Percentiles rank a stretch among this genome's conserved stretches.
phyloP scores from a whole-genome alignment of 2,113 vertebrate genomes.

The Cervus canadensis region DNA sequence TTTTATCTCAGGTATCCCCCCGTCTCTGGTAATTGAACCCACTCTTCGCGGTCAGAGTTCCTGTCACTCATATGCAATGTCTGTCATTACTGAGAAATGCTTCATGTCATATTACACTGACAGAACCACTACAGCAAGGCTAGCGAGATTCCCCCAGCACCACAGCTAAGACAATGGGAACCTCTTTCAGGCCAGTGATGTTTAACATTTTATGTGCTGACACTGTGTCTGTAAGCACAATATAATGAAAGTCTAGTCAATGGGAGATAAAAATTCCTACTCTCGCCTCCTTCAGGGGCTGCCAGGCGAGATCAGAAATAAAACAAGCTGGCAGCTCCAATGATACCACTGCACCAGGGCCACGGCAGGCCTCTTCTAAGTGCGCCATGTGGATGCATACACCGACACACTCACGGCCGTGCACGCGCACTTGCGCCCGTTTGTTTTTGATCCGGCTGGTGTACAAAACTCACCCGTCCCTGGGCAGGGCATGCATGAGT shows the following conservation, averaged over 20 bases:
- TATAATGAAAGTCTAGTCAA: slow-evolving; percentile 71
- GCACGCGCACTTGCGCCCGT: not conserved
- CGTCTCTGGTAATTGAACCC: slow-evolving; percentile 84
- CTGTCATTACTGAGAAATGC: slow-evolving; percentile 85
- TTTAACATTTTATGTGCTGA: slow-evolving; percentile 82
- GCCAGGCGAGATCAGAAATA: slow-evolving; percentile 69
- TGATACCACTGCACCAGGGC: not conserved
- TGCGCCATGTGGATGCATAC: not conserved
- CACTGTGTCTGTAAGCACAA: slow-evolving; percentile 71
- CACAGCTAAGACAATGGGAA: slow-evolving; percentile 75
- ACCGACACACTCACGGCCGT: fast-evolving
- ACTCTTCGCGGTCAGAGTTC: slow-evolving; percentile 82
- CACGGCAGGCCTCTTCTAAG: not conserved
- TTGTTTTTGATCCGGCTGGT: not conserved
- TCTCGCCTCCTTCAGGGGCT: slow-evolving; percentile 75
- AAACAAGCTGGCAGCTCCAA: slow-evolving; percentile 70
- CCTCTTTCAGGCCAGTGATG: slow-evolving; percentile 75
- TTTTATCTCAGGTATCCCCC: slow-evolving; percentile 84
- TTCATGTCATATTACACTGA: slow-evolving; percentile 83
- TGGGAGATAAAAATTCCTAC: slow-evolving; percentile 76
- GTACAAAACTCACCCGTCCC: not conserved
- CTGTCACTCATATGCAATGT: slow-evolving; percentile 85
- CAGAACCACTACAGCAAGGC: slow-evolving; percentile 75
- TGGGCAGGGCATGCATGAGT: not conserved
- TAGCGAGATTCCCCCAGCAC: slow-evolving; percentile 72